phyloP scores from a whole-genome alignment of 2,888 invertebrate genomes.

The Lingula anatina region DNA sequence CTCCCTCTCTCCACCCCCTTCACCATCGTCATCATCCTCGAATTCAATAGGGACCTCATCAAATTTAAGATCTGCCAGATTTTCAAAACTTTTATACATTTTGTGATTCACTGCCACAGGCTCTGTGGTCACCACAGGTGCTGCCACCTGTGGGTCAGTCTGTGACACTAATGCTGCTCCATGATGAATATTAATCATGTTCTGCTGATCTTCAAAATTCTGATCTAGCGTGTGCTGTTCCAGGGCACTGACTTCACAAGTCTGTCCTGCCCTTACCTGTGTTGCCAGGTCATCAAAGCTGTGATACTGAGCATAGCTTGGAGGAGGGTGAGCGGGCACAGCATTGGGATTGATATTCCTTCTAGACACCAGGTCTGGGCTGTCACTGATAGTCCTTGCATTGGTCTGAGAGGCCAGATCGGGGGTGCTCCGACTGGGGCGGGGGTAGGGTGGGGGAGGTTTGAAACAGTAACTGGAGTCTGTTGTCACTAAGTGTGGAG shows the following conservation, averaged over 20 bases:
- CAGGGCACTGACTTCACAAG: too few species aligned
- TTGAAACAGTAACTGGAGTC: conserved; percentile 67
- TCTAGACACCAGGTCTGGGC: conserved; percentile 59
- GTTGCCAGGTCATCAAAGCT: too few species aligned
- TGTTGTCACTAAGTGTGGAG: conserved; percentile 47
- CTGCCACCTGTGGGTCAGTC: too few species aligned
- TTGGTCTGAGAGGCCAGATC: conserved; percentile 63
- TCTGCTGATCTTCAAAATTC: conserved; percentile 21
- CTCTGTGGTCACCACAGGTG: conserved; percentile 3
- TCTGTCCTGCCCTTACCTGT: too few species aligned
- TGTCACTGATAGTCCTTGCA: conserved; percentile 21
- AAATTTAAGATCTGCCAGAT: too few species aligned
- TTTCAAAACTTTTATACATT: background rate
- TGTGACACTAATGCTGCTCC: too few species aligned
- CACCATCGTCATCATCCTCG: background rate
- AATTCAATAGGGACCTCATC: background rate
- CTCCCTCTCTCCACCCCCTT: too few species aligned
- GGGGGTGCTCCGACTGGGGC: conserved; percentile 72
- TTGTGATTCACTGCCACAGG: conserved; percentile 3
- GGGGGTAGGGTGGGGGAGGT: conserved; percentile 74
- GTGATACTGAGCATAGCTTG: too few species aligned
- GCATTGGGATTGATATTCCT: conserved; percentile 56
- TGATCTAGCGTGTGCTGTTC: conserved; percentile 24
- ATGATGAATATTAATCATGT: too few species aligned
- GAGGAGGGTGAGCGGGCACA: too few species aligned